Base-by-base conservation (phyloP, 1,140 invertebrate genomes). In the Mya arenaria region DNA sequence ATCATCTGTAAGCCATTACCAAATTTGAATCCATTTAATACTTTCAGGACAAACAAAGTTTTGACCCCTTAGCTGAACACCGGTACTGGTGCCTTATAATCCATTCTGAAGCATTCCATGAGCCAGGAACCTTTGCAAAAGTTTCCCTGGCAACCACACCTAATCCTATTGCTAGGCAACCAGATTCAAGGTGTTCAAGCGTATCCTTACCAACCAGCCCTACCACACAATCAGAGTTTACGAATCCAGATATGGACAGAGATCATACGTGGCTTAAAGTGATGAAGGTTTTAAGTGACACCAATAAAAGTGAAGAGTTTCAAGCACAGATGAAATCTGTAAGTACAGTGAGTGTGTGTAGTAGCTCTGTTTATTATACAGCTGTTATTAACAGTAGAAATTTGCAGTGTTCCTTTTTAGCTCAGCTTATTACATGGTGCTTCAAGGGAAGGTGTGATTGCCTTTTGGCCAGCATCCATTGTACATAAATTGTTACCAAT, bases 21-120 rank as follows among this genome's bases (percentile, higher is more conserved):
- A 52, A n/a, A n/a, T n/a, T n/a, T 52, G 25, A 52, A 17, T n/a
- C 1, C 48, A 62, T 62, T 60, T 28, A 36, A 19, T 66, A 60
- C 32, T 48, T 72, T 68, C 39, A 71, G 73, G 37, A 66, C 6
- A 86, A 88, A 62, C 44, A 66, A 28, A n/a, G 19, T 25, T 85
- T 88, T 63, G 80, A 87, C 44, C 87, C 85, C 3, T n/a, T 88
- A 32, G 58, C 41, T 28, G 87, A 88, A 73, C 87, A 88, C 63
- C 78, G 80, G 19, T 78, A 79, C 34, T 88, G 87, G 87, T 88
- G 87, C 82, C 87, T 85, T 19, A 87, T 85, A 85, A 56, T 86
- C 39, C 62, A 78, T 30, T 13, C 58, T 65, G 39, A 25, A 2
- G 17, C 39, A 28, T 39, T 1, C 15, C n/a, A 28, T 34, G 13